Conservation (phyloP, 2,797 vertebrate genomes). For the Mycteria americana region DNA sequence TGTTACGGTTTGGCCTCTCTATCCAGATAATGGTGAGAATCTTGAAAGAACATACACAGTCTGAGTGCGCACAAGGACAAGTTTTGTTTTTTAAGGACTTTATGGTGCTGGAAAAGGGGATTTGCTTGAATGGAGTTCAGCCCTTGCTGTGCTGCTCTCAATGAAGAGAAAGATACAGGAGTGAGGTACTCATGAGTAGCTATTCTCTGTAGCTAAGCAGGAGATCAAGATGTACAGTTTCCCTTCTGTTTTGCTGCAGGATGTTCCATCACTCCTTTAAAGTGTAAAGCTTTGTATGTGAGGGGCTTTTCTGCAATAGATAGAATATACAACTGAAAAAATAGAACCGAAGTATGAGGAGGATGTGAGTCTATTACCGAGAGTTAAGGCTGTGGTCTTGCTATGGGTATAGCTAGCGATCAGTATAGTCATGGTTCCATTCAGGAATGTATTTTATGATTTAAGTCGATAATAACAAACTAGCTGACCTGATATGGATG, state of each 20-base stretch:
- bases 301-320: background rate
- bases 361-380: background rate
- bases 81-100: background rate
- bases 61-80: background rate
- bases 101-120: background rate
- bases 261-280: background rate
- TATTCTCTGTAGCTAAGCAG: fast-evolving
- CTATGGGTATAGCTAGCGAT: background rate
- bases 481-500: background rate
- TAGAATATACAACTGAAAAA: background rate
- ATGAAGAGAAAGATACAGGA: background rate
- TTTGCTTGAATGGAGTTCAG: background rate
- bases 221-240: background rate
- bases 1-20: background rate
- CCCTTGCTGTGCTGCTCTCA: background rate
- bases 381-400: background rate
- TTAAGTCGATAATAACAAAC: background rate
- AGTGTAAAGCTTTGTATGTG: background rate
- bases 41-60: background rate
- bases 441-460: background rate
- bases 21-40: background rate
- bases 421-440: background rate
- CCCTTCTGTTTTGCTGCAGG: background rate
- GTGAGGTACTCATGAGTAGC: background rate
- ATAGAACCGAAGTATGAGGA: background rate